phyloP scores from a whole-genome alignment of 2,113 vertebrate genomes.

The Oenanthe melanoleuca region DNA sequence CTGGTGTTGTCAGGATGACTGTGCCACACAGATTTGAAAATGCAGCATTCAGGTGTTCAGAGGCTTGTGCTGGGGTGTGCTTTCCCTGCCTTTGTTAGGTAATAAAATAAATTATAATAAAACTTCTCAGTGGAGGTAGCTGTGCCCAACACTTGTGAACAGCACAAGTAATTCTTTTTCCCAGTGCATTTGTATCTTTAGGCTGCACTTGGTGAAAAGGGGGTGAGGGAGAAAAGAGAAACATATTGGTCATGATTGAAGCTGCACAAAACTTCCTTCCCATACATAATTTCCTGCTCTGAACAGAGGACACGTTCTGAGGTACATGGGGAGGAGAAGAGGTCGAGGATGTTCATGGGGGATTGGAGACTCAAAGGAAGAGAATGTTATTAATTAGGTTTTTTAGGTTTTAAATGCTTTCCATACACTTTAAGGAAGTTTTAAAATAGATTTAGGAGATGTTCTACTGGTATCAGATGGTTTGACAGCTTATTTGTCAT shows the following conservation, averaged over 20 bases:
- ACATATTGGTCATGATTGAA: accelerated
- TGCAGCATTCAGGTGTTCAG: background rate
- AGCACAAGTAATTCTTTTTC: background rate
- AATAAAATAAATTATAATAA: background rate
- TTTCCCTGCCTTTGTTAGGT: background rate
- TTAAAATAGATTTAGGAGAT: background rate
- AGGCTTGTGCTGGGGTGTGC: background rate
- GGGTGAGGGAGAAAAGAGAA: background rate
- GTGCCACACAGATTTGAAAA: background rate
- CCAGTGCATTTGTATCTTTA: background rate
- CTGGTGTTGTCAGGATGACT: background rate
- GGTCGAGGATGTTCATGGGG: background rate
- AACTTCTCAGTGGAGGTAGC: background rate
- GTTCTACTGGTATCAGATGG: background rate
- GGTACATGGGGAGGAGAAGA: background rate
- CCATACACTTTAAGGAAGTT: background rate
- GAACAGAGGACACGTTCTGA: background rate
- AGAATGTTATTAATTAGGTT: background rate
- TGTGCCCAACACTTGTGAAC: background rate
- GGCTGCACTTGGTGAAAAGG: background rate
- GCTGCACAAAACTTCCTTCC: background rate
- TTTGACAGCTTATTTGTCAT: background rate
- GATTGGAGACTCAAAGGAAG: background rate
- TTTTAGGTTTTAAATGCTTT: background rate
- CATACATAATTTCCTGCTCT: background rate